Evolutionary conservation across 2,113 vertebrate genomes (phyloP).

Genomic region (Illadopsis cleaveri): DNA sequence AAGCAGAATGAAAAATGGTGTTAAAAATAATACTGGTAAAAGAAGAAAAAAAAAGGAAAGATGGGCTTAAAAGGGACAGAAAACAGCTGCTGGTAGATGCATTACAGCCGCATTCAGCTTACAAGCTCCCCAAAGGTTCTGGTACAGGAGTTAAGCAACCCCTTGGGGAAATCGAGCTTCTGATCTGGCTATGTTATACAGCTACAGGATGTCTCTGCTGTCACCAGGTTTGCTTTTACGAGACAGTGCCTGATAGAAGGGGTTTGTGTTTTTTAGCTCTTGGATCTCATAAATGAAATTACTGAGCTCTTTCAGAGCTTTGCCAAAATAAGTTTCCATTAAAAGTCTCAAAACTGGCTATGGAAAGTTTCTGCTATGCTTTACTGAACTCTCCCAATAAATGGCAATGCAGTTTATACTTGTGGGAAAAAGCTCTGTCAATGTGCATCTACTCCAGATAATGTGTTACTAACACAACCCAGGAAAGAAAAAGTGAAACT

Average conservation of each 20-base stretch:
- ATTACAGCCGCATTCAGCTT: background rate
- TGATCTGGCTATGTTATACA: background rate
- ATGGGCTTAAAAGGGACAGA: background rate
- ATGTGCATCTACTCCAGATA: background rate
- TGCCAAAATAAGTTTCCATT: conserved; percentile 30
- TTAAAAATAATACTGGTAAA: background rate
- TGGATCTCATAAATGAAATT: background rate
- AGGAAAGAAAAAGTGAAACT: background rate
- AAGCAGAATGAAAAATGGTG: background rate
- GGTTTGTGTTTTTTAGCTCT: background rate
- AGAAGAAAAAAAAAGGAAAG: background rate
- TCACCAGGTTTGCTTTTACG: background rate
- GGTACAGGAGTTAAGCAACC: background rate
- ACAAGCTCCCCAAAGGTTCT: background rate
- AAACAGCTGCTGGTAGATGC: conserved; percentile 15
- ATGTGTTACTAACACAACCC: background rate
- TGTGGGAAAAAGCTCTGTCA: background rate
- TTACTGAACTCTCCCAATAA: background rate
- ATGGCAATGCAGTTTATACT: background rate
- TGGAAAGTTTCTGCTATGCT: background rate
- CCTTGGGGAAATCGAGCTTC: background rate
- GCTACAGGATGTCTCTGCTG: background rate
- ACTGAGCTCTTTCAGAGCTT: background rate
- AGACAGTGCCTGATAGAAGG: background rate
- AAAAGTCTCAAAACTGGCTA: background rate